These are phyloP conservation scores for Drosophila asahinai DNA, from an alignment of 1,140 invertebrate species.

Conservation along the genomic window DNA sequence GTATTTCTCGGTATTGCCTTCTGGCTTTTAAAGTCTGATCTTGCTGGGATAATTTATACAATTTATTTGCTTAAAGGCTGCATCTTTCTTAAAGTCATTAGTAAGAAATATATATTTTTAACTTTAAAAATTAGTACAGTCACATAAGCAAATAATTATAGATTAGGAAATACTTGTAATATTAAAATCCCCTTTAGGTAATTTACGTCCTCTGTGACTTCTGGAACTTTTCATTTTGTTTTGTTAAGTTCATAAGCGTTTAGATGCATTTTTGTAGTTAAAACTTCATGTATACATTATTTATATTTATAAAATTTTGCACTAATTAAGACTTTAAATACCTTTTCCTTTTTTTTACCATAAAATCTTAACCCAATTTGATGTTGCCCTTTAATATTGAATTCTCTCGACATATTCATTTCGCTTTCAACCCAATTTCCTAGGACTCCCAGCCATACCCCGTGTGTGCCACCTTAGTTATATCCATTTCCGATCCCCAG, in stretches of 20 bases:
- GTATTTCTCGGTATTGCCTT: neutral
- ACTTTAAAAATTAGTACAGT: neutral
- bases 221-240: neutral
- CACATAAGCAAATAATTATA: neutral
- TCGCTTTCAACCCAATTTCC: slow-evolving; percentile 12
- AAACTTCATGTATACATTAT: rapidly evolving
- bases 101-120: neutral
- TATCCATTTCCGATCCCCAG: slow-evolving; percentile 32
- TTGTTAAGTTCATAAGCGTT: neutral
- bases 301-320: neutral
- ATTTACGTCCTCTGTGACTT: too few relatives aligned
- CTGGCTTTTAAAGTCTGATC: neutral
- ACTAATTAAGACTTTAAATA: too few relatives aligned
- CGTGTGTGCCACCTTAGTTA: slow-evolving; percentile 3
- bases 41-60: too few relatives aligned
- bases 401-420: neutral
- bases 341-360: neutral
- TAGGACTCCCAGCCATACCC: neutral
- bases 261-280: too few relatives aligned
- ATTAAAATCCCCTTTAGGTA: too few relatives aligned
- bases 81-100: too few relatives aligned
- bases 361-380: neutral
- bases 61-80: too few relatives aligned
- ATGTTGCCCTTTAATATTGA: neutral
- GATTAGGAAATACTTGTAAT: too few relatives aligned